Base-by-base conservation (phyloP, 2,797 vertebrate species). In the Enteromius viviparus region DNA sequence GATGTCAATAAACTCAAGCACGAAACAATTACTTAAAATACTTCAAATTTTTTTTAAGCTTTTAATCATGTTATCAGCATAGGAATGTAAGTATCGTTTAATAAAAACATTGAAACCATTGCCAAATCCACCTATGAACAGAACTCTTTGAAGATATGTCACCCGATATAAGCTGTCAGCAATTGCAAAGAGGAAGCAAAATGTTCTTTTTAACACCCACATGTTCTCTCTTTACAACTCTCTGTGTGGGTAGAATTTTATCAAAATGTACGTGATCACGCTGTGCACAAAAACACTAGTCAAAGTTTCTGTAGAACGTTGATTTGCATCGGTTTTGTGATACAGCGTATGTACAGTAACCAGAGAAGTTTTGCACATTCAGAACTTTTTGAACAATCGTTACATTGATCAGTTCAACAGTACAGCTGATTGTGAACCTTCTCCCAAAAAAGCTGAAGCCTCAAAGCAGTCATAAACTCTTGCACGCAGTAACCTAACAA, bases 291-390 rank as follows among this genome's bases (percentile, higher is more conserved):
- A 70, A 75, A 19, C 34, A 49, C 26, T 21, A 19, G 62, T 23
- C 0, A 0, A 9, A 3, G 26, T 14, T 72, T 74, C 7, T 72
- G 21, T 42, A 71, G 4, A 71, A 12, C 17, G 19, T 1, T 14
- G 1, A 58, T 80, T 80, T 80, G 78, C 78, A 80, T 80, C n/a
- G 14, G 4, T 34, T 60, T 65, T 4, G 6, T 45, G 55, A 64
- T 26, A 60, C 11, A 60, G 23, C 15, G 37, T 47, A 40, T 37
- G 6, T 7, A 80, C 40, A 49, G 42, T 10, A 19, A 3, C 7
- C 11, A 23, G 4, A 81, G 4, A 47, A 0, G n/a, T 45, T 42
- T 11, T 7, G 8, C 21, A 55, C 6, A 3, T 42, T 53, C 34
- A 62, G 1, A 26, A 60, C 23, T 62, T 62, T 62, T 12, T 62